A percentile compares a stretch with the other conserved stretches of the same genome.
phyloP scores from a whole-genome alignment of 2,888 invertebrate species.

The Spisula solida region DNA sequence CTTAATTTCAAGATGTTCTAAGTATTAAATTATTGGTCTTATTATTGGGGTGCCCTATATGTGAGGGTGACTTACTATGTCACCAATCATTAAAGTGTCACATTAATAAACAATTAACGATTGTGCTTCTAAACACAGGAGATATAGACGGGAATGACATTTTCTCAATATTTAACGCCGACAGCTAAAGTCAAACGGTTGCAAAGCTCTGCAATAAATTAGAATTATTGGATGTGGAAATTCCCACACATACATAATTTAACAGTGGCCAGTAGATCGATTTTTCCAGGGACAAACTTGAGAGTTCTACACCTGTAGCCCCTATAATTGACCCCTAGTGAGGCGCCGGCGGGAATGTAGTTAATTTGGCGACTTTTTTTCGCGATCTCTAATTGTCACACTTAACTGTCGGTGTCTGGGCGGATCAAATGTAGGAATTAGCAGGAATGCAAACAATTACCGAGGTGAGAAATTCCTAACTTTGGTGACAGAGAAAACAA shows the following conservation, averaged over 20 bases:
- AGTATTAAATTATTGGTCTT: no score
- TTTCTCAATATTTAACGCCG: not conserved
- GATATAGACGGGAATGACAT: not conserved
- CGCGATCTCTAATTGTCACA: constrained; percentile 12
- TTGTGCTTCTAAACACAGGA: not conserved
- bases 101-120: not conserved
- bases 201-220: constrained; percentile 4
- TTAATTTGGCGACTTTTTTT: constrained; percentile 27
- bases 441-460: constrained; percentile 23
- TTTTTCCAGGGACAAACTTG: not conserved
- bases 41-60: no score
- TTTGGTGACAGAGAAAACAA: not conserved
- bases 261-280: constrained; percentile 1
- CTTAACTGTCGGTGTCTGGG: constrained; percentile 13
- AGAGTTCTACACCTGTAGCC: constrained; percentile 22
- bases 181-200: not conserved
- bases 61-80: no score
- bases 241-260: constrained; percentile 23
- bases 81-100: no score
- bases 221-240: constrained; percentile 20
- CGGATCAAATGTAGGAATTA: constrained; percentile 38
- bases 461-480: constrained; percentile 32
- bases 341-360: constrained; percentile 27
- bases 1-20: no score
- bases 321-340: constrained; percentile 8